Percentiles rank a stretch among this genome's conserved stretches.
Evolutionary conservation across 2,113 vertebrate species (phyloP).

Genomic region (Epinephelus lanceolatus): DNA sequence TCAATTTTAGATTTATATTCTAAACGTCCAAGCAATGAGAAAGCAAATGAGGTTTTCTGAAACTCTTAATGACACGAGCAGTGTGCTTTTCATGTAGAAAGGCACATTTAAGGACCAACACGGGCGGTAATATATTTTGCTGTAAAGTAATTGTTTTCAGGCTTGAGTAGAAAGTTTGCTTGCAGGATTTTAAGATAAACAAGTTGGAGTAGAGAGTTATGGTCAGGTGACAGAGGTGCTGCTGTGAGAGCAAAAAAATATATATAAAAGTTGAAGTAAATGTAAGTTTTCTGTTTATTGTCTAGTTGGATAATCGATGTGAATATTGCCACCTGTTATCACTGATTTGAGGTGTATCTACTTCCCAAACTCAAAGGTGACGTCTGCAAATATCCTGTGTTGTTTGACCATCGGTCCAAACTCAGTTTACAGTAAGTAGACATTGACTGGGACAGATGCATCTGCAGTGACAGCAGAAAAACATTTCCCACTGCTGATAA

Average conservation of each 20-base stretch:
- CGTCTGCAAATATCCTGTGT: not conserved
- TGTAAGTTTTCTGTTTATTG: too few species aligned
- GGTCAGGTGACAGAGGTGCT: not conserved
- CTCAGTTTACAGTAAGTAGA: not conserved
- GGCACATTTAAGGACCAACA: not conserved
- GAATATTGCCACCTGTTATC: too few species aligned
- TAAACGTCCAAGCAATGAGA: not conserved
- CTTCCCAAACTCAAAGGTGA: not conserved
- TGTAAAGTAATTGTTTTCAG: not conserved
- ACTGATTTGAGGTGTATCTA: too few species aligned
- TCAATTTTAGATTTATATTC: not conserved
- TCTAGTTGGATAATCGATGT: too few species aligned
- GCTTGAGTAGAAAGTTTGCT: not conserved
- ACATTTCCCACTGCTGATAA: not conserved
- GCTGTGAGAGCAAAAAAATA: too few species aligned
- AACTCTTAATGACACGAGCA: not conserved
- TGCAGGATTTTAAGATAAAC: not conserved
- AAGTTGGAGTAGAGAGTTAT: not conserved
- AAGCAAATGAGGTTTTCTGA: not conserved
- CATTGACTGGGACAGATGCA: not conserved
- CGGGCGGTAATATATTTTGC: too few species aligned
- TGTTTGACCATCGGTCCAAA: not conserved
- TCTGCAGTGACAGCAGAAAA: not conserved
- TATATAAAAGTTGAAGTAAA: too few species aligned
- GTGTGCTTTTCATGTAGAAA: not conserved